Base-by-base conservation (phyloP, 2,888 invertebrate species). In the Lordiphosa fenestrarum region DNA sequence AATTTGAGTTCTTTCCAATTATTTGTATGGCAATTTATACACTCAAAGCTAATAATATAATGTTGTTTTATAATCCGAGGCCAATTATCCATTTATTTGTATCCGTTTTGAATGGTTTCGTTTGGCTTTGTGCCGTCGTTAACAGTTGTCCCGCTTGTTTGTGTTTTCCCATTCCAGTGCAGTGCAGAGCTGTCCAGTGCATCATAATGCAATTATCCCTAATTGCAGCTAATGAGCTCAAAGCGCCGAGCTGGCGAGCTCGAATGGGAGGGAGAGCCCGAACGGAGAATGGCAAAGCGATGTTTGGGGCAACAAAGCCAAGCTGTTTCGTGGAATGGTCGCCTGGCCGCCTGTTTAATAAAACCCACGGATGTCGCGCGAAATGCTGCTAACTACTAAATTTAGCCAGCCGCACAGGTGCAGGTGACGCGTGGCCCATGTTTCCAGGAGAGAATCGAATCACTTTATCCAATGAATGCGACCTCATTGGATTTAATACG, bases 401-500 rank as follows among this genome's bases (percentile, higher is more conserved):
- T 73, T 65, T 63, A 66, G 37, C 60, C 37, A 39, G 47, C 53
- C 56, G 56, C 51, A 47, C 44, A 48, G 66, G 40, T 66, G 53
- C 53, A 57, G 41, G 48, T 42, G 56, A 51, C 42, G 61, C 7
- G 25, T 42, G 41, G 13, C 13, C 15, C 13, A 47, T 21, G 4
- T 7, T 35, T 41, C 58, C 39, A 42, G 33, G 37, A 15, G 49
- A 61, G 48, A 69, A 81, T 71, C 68, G 66, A 81, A 81, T 81
- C 81, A 81, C 76, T 81, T 77, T 71, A 48, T 12, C 65, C 70
- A 75, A 73, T 80, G 76, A 75, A 76, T 80, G 81, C 76, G 71
- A 76, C 74, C 69, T 77, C 73, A 76, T 81, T 81, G 73, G 77
- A 71, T 73, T 76, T 77, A 71, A 81, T 76, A 76, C 81, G 76